Conservation (phyloP, 1,140 invertebrate genomes). For the Eciton burchellii region DNA sequence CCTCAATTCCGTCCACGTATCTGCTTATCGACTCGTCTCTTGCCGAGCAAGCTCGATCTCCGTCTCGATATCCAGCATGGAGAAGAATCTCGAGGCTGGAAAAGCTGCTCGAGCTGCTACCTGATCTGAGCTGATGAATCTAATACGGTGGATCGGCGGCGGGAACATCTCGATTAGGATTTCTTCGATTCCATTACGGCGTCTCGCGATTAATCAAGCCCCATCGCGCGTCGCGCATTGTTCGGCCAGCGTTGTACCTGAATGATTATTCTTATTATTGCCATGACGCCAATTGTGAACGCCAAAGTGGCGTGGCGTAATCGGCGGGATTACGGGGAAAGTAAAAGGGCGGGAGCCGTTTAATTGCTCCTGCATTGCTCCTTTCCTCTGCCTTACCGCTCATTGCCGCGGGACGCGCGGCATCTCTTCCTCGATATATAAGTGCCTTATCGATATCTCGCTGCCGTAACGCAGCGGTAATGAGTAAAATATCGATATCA, state of each 20-base stretch:
- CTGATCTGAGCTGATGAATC: slow-evolving; percentile 32
- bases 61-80: slow-evolving; percentile 17
- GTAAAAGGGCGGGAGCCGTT: neutral
- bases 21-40: slow-evolving; percentile 56
- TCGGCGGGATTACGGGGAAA: neutral
- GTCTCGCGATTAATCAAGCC: neutral
- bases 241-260: neutral
- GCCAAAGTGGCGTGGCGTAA: neutral
- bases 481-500: slow-evolving; percentile 54
- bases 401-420: neutral
- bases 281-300: neutral
- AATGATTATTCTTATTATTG: too few species aligned
- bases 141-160: neutral
- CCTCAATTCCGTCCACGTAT: slow-evolving; percentile 55
- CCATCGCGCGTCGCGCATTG: neutral
- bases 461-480: slow-evolving; percentile 15
- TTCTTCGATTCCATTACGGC: neutral
- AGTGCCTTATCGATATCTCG: slow-evolving; percentile 26
- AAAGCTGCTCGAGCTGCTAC: neutral
- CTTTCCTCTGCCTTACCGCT: neutral
- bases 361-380: neutral
- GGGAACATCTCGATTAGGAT: neutral
- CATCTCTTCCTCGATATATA: slow-evolving; percentile 1
- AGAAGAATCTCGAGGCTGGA: slow-evolving; percentile 18
- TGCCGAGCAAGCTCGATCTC: slow-evolving; percentile 39